These are phyloP conservation scores for Sebastolobus alascanus DNA, from an alignment of 2,797 vertebrate genomes.

Conservation along the genomic window DNA sequence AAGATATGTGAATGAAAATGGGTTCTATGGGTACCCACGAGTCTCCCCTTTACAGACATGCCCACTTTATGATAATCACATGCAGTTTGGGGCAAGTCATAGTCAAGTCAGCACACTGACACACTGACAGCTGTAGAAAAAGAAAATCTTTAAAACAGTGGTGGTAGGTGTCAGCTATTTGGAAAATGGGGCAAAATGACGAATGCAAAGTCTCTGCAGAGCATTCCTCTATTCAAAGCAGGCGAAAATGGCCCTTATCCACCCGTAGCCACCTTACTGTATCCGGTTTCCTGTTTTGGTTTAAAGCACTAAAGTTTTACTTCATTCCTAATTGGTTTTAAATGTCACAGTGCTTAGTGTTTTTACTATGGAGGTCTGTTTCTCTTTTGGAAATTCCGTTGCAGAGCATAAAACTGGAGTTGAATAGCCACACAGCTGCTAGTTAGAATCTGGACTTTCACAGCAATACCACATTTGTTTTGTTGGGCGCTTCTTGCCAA, in stretches of 20 bases:
- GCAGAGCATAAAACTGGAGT: not conserved
- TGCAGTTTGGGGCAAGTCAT: no score
- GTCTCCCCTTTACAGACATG: no score
- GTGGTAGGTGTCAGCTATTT: not conserved
- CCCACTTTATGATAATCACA: no score
- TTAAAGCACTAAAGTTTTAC: conserved; percentile 39
- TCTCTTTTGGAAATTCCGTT: conserved; percentile 42
- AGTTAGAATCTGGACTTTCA: conserved; percentile 2
- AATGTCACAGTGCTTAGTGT: conserved; percentile 44
- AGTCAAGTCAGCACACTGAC: no score
- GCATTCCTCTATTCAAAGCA: not conserved
- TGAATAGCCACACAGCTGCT: not conserved
- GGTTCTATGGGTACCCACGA: no score
- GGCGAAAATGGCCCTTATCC: not conserved
- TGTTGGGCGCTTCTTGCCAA: not conserved
- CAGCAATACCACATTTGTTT: conserved; percentile 10
- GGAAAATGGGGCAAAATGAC: not conserved
- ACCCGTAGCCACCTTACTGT: not conserved
- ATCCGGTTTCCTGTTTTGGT: conserved; percentile 14
- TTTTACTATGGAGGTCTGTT: conserved; percentile 48
- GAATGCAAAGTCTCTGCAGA: not conserved
- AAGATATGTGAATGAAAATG: no score
- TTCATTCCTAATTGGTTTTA: conserved; percentile 50
- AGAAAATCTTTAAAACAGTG: not conserved
- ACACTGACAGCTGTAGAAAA: not conserved